A percentile compares a stretch with the other conserved stretches of the same genome.
These are phyloP conservation scores for Phrynosoma platyrhinos DNA, from an alignment of 2,113 vertebrate species.

Conservation along the genomic window DNA sequence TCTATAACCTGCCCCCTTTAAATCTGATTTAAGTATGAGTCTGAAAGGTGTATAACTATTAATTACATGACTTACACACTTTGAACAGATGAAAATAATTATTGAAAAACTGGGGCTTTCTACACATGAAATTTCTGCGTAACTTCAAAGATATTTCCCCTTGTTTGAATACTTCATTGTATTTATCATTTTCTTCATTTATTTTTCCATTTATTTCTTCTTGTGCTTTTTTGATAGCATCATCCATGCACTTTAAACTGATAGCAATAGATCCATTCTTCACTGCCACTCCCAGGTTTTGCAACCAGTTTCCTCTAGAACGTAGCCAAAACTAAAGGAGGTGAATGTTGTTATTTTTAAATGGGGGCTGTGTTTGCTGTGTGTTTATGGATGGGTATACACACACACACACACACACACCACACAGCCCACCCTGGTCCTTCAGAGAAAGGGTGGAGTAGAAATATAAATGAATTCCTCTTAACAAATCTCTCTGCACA, in stretches of 20 bases:
- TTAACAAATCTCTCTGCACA: background rate
- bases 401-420: background rate
- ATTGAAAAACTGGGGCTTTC: background rate
- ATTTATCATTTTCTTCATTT: no score
- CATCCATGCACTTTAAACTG: background rate
- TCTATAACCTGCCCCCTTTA: no score
- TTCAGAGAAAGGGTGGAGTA: background rate
- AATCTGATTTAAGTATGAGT: no score
- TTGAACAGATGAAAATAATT: background rate
- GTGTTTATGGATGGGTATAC: background rate
- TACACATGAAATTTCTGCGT: background rate
- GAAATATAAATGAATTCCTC: background rate
- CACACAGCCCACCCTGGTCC: background rate
- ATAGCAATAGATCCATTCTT: background rate
- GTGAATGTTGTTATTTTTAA: background rate
- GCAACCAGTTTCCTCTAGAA: background rate
- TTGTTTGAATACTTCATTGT: background rate
- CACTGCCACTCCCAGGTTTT: background rate
- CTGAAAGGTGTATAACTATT: background rate
- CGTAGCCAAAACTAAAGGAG: background rate
- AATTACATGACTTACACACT: no score
- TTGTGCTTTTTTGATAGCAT: background rate
- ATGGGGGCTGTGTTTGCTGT: background rate
- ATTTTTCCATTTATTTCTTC: no score
- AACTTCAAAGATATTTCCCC: background rate